Evolutionary conservation across 2,113 vertebrate species (phyloP).

Genomic region (Casuarius casuarius): DNA sequence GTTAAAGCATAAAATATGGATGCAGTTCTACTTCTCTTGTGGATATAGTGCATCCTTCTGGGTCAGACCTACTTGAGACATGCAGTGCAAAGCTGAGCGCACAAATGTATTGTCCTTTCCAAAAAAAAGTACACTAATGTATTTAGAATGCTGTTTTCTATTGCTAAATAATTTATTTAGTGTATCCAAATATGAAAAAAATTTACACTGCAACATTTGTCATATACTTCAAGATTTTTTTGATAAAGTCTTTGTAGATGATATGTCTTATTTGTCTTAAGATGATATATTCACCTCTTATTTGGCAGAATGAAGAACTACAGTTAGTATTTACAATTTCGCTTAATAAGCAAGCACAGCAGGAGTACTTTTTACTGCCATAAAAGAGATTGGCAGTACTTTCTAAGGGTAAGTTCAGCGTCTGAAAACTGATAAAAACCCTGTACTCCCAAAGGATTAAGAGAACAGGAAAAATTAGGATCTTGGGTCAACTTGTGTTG

Average conservation of each 20-base stretch:
- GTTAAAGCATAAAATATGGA: constrained; percentile 30
- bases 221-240: neutral
- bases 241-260: neutral
- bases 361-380: constrained; percentile 45
- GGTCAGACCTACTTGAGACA: neutral
- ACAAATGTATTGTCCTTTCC: neutral
- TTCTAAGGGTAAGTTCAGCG: constrained; percentile 38
- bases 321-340: constrained; percentile 50
- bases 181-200: constrained; percentile 20
- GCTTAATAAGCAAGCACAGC: constrained; percentile 45
- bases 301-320: constrained; percentile 49
- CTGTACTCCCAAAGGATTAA: neutral
- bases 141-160: neutral
- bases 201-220: neutral
- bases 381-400: constrained; percentile 29
- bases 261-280: no score
- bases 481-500: constrained; percentile 19
- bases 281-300: constrained; percentile 26
- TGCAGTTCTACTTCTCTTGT: neutral
- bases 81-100: neutral
- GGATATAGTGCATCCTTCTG: neutral
- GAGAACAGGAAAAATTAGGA: neutral
- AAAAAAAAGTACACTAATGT: neutral
- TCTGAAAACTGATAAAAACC: constrained; percentile 40
- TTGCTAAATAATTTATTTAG: constrained; percentile 42